Evolutionary conservation across 1,140 invertebrate genomes (phyloP).

Genomic region (Achatina immaculata): DNA sequence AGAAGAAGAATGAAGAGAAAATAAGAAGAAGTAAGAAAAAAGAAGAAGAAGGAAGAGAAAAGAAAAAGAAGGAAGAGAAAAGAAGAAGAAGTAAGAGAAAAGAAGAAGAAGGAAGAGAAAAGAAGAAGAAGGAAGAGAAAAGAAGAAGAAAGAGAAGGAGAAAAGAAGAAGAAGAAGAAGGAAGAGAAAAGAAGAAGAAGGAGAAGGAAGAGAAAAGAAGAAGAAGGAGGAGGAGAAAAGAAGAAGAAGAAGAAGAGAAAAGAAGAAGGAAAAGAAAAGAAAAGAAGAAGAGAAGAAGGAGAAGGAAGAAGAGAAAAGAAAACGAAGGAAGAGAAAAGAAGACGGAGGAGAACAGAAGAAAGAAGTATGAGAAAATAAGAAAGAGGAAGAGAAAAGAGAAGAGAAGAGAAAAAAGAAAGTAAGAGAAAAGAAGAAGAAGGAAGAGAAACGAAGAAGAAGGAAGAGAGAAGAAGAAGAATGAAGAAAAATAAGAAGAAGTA

Average conservation of each 20-base stretch:
- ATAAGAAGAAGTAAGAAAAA: not conserved
- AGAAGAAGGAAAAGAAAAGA: no score
- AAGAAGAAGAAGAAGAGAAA: no score
- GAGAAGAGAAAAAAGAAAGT: not conserved
- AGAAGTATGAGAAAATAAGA: not conserved
- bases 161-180: not conserved
- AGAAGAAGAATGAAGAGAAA: not conserved
- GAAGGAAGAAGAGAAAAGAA: no score
- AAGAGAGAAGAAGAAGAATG: not conserved
- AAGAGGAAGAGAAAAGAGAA: not conserved
- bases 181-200: not conserved
- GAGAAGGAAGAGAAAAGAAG: not conserved
- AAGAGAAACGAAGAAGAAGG: not conserved
- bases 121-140: not conserved
- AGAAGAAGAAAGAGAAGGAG: not conserved
- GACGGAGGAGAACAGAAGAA: no score
- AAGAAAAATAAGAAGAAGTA: not conserved
- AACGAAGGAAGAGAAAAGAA: no score
- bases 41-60: constrained; percentile 15
- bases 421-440: not conserved
- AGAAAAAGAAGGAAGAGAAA: not conserved
- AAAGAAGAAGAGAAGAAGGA: no score
- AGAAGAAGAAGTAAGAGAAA: not conserved
- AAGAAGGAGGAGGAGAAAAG: not conserved
- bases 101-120: not conserved